phyloP scores from a whole-genome alignment of 2,113 vertebrate species.

The Megaceryle torquata region DNA sequence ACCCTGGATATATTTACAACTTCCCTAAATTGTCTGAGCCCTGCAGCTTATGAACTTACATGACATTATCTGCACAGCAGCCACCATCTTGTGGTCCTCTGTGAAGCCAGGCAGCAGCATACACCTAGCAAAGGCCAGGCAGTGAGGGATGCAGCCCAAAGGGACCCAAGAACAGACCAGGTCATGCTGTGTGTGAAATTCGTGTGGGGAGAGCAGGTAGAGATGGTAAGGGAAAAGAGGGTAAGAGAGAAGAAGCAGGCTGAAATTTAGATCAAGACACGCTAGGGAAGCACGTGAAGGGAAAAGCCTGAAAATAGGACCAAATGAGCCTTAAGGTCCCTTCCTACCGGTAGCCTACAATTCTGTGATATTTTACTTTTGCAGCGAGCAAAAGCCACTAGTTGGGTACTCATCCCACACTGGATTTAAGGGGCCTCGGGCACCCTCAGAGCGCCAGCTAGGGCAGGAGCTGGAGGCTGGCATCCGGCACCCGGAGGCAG shows the following conservation, averaged over 20 bases:
- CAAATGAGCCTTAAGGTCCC: too few species aligned
- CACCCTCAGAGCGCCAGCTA: background rate
- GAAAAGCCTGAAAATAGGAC: background rate
- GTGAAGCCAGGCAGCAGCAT: background rate
- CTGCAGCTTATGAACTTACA: background rate
- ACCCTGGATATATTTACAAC: background rate
- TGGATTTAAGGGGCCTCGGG: fast-evolving
- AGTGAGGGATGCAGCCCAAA: background rate
- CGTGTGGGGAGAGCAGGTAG: background rate
- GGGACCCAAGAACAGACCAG: background rate
- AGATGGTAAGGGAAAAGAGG: background rate
- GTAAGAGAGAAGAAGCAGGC: background rate
- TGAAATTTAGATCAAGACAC: background rate
- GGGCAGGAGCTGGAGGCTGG: too few species aligned
- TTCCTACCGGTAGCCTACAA: background rate
- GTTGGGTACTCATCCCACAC: background rate
- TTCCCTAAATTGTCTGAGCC: background rate
- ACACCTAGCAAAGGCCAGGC: background rate
- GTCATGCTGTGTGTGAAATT: background rate
- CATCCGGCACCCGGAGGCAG: too few species aligned
- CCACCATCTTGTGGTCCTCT: background rate
- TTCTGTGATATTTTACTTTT: background rate
- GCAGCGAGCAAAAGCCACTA: background rate
- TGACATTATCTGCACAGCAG: background rate
- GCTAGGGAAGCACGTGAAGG: background rate